Evolutionary conservation across 2,888 invertebrate genomes (phyloP).

Genomic region (Drosophila ochracea): DNA sequence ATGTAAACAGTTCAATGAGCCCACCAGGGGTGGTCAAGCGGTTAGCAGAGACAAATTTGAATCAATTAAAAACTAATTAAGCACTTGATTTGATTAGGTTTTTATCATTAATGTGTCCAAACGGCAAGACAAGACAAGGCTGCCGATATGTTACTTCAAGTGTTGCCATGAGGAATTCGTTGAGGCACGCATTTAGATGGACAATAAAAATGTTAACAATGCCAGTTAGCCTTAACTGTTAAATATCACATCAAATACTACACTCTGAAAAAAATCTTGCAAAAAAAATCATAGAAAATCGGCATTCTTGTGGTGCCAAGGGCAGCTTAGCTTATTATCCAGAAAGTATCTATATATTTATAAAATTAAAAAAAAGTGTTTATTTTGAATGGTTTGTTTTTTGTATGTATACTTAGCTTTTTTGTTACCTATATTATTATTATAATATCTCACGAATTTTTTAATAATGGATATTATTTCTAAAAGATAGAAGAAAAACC

Average conservation of each 20-base stretch:
- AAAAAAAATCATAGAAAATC: neutral
- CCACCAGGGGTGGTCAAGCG: neutral
- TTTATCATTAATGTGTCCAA: conserved; percentile 23
- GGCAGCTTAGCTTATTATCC: neutral
- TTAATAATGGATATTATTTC: too few species aligned
- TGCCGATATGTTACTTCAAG: neutral
- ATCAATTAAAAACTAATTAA: conserved; percentile 72
- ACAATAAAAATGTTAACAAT: neutral
- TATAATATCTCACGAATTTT: too few species aligned
- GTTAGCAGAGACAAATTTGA: conserved; percentile 14
- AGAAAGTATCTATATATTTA: neutral
- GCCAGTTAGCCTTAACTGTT: neutral
- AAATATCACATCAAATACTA: neutral
- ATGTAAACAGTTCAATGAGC: conserved; percentile 70
- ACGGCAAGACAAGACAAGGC: conserved; percentile 3
- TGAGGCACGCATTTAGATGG: neutral
- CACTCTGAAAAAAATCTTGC: neutral
- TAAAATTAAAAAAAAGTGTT: too few species aligned
- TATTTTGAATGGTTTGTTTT: too few species aligned
- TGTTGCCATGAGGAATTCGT: neutral
- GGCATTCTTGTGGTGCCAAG: neutral
- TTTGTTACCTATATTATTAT: too few species aligned
- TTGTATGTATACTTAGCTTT: too few species aligned
- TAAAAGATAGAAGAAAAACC: too few species aligned
- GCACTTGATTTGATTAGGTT: conserved; percentile 57